Evolutionary conservation across 2,888 invertebrate species (phyloP), one percentile per base, ranked within the genome.

Genomic region (Sarcophaga rosellei): DNA sequence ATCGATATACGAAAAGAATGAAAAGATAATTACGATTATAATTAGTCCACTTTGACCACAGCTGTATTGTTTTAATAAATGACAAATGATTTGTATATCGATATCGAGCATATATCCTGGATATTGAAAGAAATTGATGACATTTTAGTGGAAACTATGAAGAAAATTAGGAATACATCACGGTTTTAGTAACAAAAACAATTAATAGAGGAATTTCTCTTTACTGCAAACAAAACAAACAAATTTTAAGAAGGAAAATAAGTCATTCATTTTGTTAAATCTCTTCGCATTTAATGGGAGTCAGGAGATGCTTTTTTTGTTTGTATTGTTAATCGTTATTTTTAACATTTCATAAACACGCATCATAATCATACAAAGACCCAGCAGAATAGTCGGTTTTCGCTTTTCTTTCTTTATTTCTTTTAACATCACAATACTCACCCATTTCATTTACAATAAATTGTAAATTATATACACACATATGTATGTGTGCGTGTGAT

Each of bases 21-120:
- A 44, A 35, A 59, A 15, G 12, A 15, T 75, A 68, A 63, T 82
- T 82, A 70, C 53, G 53, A 68, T 47, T 76, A 47, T 80, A 86
- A 86, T 86, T 86, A 86, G 83, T 80, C 68, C 17, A 65, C 44
- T 72, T 73, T 63, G 83, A 80, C 77, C 83, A 68, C 86, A 81
- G 76, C 63, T 86, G 86, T 59, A 53, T 74, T 59, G 23, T 23
- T 44, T 62, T 25, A 77, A 35, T 72, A 61, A 77, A 82, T 66
- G 20, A 11, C 20, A 53, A 15, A 44, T 10, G 70, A 81, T 76
- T 75, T 65, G 4, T 53, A 35, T 70, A n/a, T 65, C 81, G 20
- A 76, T 70, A 69, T 61, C 65, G 65, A 65, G 15, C 5, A 59
- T 10, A 35, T 35, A 8, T 35, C 35, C 17, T 62, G 3, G 20